A percentile compares a stretch with the other conserved stretches of the same genome.
phyloP scores from a whole-genome alignment of 2,797 vertebrate genomes.

The Cygnus olor region DNA sequence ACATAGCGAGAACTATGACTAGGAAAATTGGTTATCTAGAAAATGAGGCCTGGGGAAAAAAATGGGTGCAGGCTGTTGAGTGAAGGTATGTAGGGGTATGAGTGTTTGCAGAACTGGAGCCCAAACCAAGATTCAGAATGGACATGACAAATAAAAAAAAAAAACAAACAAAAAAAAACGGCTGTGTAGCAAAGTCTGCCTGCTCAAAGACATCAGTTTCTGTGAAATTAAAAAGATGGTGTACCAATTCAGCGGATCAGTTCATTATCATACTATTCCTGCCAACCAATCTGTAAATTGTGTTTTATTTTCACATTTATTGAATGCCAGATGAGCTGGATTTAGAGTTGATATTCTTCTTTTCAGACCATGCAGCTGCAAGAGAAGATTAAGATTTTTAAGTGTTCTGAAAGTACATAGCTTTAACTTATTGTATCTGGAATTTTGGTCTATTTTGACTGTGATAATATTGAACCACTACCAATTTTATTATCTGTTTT shows the following conservation, averaged over 20 bases:
- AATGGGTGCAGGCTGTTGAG: neutral
- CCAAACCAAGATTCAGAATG: accelerated
- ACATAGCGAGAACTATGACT: neutral
- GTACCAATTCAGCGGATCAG: neutral
- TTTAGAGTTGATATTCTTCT: neutral
- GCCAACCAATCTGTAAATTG: neutral
- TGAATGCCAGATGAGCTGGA: neutral
- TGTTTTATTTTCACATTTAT: neutral
- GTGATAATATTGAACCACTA: neutral
- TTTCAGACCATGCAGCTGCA: neutral
- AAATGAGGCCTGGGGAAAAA: neutral
- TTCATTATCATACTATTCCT: neutral
- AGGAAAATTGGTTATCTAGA: neutral
- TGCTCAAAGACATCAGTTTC: neutral
- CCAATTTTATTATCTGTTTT: neutral
- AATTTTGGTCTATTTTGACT: neutral
- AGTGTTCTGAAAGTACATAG: neutral
- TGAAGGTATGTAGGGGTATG: neutral
- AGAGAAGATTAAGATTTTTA: neutral
- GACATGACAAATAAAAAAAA: too few species aligned
- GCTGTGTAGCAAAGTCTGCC: neutral
- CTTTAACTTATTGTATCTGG: neutral
- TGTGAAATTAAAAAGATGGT: neutral
- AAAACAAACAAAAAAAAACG: too few species aligned
- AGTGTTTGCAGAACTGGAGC: neutral